These are phyloP conservation scores for Tadarida brasiliensis DNA, from an alignment of 2,797 vertebrate genomes.

Conservation along the genomic window DNA sequence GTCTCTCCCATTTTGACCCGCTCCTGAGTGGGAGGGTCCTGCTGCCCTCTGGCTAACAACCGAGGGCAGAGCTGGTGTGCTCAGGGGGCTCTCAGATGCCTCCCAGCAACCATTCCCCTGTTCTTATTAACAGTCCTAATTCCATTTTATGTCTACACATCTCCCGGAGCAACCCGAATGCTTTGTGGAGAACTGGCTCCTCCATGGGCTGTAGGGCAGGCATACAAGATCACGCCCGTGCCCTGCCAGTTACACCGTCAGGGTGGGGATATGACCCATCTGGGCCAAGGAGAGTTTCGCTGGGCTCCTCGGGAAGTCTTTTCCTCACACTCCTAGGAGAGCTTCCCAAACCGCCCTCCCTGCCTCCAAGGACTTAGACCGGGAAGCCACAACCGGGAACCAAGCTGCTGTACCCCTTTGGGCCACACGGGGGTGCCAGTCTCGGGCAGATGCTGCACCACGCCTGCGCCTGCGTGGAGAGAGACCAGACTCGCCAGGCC, in stretches of 20 bases:
- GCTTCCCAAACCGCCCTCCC: not conserved
- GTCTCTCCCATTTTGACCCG: not conserved
- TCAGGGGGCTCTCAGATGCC: not conserved
- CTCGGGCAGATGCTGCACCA: accelerated
- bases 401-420: not conserved
- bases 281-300: not conserved
- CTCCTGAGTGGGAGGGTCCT: not conserved
- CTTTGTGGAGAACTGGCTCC: not conserved
- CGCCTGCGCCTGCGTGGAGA: accelerated
- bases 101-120: not conserved
- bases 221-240: not conserved
- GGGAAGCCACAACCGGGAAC: not conserved
- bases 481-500: not conserved
- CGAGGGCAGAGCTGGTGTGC: not conserved
- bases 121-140: not conserved
- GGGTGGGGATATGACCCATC: too few relatives aligned
- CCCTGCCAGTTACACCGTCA: not conserved
- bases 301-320: not conserved
- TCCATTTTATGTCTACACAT: not conserved
- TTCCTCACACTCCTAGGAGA: not conserved
- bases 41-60: not conserved
- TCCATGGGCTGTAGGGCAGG: not conserved
- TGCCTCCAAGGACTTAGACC: not conserved
- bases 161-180: not conserved
- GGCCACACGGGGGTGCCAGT: not conserved